These are phyloP conservation scores for Eupsittula cactorum DNA, from an alignment of 2,113 vertebrate genomes.

Conservation along the genomic window DNA sequence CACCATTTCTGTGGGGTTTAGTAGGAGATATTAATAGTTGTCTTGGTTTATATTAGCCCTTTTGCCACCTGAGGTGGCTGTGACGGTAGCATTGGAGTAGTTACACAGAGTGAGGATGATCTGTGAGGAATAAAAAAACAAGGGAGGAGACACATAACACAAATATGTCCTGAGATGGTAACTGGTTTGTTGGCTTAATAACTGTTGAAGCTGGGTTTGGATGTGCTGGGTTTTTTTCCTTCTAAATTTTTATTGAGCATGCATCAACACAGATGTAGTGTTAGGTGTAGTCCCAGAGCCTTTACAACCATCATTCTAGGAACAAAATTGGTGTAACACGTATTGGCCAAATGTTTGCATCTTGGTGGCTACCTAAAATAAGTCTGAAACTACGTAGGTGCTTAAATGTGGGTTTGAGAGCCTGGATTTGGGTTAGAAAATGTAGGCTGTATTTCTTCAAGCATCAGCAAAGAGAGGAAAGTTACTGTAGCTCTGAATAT, in stretches of 20 bases:
- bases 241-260: conserved; percentile 40
- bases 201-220: not conserved
- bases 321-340: not conserved
- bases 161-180: not conserved
- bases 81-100: not conserved
- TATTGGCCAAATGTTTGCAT: conserved; percentile 22
- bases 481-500: not conserved
- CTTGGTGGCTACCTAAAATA: conserved; percentile 56
- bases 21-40: not conserved
- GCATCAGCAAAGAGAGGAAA: not conserved
- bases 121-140: not conserved
- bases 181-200: not conserved
- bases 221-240: not conserved
- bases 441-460: conserved; percentile 15
- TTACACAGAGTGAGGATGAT: not conserved
- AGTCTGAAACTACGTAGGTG: conserved; percentile 42
- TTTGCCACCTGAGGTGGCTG: not conserved
- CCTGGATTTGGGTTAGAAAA: conserved; percentile 20
- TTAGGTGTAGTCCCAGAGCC: conserved; percentile 24
- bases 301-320: conserved; percentile 9
- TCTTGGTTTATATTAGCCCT: not conserved
- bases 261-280: conserved; percentile 49
- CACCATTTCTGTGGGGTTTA: not conserved
- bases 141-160: not conserved
- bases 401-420: not conserved